Evolutionary conservation across 2,797 vertebrate species (phyloP).

Genomic region (Rhinogobio ventralis): DNA sequence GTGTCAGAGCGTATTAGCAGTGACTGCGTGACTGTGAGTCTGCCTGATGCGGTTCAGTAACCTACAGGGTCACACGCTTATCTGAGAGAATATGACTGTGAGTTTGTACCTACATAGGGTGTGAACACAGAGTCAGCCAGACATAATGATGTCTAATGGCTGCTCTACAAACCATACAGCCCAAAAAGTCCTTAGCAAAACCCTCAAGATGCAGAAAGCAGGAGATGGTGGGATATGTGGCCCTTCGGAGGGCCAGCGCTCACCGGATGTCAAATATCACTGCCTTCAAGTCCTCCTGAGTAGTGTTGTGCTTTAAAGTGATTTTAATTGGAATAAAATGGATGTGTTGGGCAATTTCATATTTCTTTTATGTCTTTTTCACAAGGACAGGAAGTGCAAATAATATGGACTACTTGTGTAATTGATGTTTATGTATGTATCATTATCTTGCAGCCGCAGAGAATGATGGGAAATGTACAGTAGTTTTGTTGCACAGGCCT

Average conservation of each 20-base stretch:
- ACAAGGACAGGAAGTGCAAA: neutral
- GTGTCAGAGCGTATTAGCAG: conserved; percentile 54
- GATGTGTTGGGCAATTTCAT: neutral
- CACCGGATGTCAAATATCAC: conserved; percentile 13
- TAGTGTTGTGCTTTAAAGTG: conserved; percentile 8
- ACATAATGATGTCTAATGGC: neutral
- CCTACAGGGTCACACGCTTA: conserved; percentile 32
- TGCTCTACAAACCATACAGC: neutral
- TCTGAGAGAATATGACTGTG: conserved; percentile 30
- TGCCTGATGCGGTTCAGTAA: conserved; percentile 34
- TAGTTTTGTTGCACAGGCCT: neutral
- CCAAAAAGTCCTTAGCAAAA: neutral
- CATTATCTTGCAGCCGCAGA: conserved; percentile 3
- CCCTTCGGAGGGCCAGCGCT: neutral
- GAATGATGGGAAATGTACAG: neutral
- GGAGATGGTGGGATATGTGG: neutral
- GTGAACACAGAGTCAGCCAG: conserved; percentile 13
- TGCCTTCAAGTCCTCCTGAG: neutral
- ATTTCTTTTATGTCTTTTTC: neutral
- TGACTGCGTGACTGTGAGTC: conserved; percentile 42
- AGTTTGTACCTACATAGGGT: conserved; percentile 18
- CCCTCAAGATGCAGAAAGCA: neutral
- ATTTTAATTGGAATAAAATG: neutral
- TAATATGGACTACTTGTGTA: neutral
- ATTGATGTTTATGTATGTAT: conserved; percentile 1